Percentiles rank a stretch among this genome's conserved stretches.
phyloP scores from a whole-genome alignment of 2,797 vertebrate species.

The Crypturellus tataupa region DNA sequence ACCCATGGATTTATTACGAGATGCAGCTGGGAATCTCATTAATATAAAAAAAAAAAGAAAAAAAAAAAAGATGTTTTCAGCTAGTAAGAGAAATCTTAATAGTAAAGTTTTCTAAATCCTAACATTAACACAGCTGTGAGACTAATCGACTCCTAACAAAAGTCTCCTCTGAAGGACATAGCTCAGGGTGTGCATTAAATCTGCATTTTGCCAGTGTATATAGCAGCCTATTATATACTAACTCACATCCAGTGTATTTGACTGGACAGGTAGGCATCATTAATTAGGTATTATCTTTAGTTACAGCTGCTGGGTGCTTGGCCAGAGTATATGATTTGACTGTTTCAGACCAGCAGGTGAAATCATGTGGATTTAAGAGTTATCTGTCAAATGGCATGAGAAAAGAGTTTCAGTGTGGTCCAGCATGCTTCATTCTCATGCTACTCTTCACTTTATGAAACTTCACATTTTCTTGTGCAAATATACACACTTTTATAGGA shows the following conservation, averaged over 20 bases:
- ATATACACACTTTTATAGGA: rapidly evolving
- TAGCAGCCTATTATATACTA: rapidly evolving
- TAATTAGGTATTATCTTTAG: background rate
- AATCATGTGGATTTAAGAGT: background rate
- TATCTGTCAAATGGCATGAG: background rate
- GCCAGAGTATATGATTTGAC: rapidly evolving
- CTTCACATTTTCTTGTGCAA: rapidly evolving
- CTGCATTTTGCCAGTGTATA: background rate
- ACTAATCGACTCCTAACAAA: background rate
- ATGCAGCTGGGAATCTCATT: background rate
- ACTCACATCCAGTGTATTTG: rapidly evolving
- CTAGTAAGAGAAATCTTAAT: background rate
- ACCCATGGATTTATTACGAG: background rate
- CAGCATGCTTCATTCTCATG: background rate
- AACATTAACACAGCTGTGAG: rapidly evolving
- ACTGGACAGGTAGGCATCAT: rapidly evolving
- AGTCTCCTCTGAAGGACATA: background rate
- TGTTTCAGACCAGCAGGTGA: background rate
- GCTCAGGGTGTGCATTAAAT: rapidly evolving
- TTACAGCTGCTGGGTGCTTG: background rate
- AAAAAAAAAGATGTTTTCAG: background rate
- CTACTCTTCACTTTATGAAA: background rate
- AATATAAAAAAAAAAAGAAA: background rate
- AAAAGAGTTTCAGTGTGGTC: background rate
- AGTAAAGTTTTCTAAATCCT: background rate